Base-by-base conservation (phyloP, 2,113 vertebrate species). In the Beaufortia kweichowensis region DNA sequence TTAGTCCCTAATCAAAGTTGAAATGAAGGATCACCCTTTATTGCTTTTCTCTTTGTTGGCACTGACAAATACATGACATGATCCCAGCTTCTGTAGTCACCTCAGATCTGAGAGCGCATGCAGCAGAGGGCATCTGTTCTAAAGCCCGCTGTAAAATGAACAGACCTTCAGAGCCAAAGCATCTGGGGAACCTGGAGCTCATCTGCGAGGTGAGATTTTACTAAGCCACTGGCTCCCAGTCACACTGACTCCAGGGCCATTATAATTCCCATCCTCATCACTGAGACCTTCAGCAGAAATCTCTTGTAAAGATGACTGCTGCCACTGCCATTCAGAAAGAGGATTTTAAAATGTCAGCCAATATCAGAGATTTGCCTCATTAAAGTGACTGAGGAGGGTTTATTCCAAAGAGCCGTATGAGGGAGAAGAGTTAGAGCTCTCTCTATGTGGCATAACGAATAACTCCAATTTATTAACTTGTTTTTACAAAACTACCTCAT, bases 341-440 rank as follows among this genome's bases (percentile, higher is more conserved):
- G 87, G 85, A 89, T 90, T 90, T 90, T 77, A 86, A 91, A 92
- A 92, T 92, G 91, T 92, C 90, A 92, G 86, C 85, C 87, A 77
- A 60, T 82, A 84, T 85, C 85, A 74, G 77, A 89, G 87, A 87
- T 91, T 90, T 87, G 87, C 87, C 91, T 92, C 91, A 91, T 90
- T 91, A 91, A 89, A 91, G 85, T 84, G 83, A 81, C 81, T 71
- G 83, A 83, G 80, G 84, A 86, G 84, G 86, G 84, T 77, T 62
- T 28, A 77, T 79, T 26, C 55, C 60, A 77, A 87, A 83, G 82
- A 75, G 17, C 50, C 83, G 77, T 79, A 61, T 65, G 77, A 80
- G 80, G 84, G 83, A 55, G 39, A 80, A 76, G 77, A 82, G 65
- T 82, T 85, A 29, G 43, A 15, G 26, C 17, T 33, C 29, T 76